Conservation (phyloP, 2,113 vertebrate species). For the Bufo gargarizans region DNA sequence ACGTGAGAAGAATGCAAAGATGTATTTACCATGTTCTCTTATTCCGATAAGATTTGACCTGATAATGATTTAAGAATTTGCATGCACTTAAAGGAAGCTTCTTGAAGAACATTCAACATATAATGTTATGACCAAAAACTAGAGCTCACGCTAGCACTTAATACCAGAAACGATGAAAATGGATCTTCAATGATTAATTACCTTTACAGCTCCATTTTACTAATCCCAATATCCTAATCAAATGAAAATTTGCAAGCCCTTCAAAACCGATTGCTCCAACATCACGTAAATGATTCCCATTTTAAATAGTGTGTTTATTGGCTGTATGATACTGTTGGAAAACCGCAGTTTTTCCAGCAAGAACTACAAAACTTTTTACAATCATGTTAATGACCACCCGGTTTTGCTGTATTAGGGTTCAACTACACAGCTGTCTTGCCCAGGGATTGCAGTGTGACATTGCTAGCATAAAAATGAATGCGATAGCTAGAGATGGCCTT, state of each 20-base stretch:
- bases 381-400: no score
- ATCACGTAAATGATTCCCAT: not conserved
- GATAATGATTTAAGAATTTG: not conserved
- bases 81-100: constrained; percentile 4
- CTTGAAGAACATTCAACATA: not conserved
- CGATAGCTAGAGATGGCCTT: no score
- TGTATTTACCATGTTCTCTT: not conserved
- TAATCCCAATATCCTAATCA: not conserved
- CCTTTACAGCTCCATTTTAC: not conserved
- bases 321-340: no score
- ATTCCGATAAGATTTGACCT: not conserved
- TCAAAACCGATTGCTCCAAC: not conserved
- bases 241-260: not conserved
- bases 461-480: no score
- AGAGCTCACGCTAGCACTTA: not conserved
- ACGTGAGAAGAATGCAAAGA: constrained; percentile 1
- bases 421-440: no score
- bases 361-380: no score
- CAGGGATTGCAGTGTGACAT: no score
- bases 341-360: no score
- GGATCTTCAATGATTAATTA: not conserved
- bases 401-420: no score
- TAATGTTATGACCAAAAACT: not conserved
- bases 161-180: not conserved
- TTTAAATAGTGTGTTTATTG: no score